Conservation (phyloP, 2,888 invertebrate species). For the Temnothorax rugatulus region DNA sequence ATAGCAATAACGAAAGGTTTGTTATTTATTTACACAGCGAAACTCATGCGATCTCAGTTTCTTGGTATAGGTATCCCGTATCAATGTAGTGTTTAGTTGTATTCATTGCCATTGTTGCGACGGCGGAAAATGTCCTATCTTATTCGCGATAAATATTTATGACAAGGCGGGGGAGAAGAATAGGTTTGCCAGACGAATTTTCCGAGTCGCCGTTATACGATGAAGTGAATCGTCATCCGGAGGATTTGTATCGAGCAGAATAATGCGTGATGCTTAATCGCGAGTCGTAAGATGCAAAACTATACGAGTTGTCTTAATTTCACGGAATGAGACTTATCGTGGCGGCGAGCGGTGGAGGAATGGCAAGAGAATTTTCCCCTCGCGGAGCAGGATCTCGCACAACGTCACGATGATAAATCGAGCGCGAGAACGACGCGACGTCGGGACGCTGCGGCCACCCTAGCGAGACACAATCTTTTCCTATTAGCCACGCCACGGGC, state of each 20-base stretch:
- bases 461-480: conserved; percentile 76
- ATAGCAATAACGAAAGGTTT: neutral
- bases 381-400: conserved; percentile 54
- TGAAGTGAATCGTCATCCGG: neutral
- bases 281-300: conserved; percentile 72
- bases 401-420: conserved; percentile 80
- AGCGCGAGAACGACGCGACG: conserved; percentile 75
- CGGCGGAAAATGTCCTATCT: too few species aligned
- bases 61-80: neutral
- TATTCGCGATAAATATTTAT: neutral
- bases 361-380: conserved; percentile 55
- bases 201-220: neutral
- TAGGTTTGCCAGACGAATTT: neutral
- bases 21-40: neutral
- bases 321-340: conserved; percentile 60
- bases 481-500: conserved; percentile 72
- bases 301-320: conserved; percentile 77
- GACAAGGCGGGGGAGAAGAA: conserved; percentile 11
- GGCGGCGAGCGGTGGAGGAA: neutral
- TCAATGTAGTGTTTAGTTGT: too few species aligned
- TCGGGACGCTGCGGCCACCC: conserved; percentile 62
- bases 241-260: conserved; percentile 68
- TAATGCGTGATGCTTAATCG: conserved; percentile 71
- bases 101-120: too few species aligned
- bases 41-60: neutral